Conservation (phyloP, 2,888 invertebrate genomes). For the Holacanthella duospinosa region DNA sequence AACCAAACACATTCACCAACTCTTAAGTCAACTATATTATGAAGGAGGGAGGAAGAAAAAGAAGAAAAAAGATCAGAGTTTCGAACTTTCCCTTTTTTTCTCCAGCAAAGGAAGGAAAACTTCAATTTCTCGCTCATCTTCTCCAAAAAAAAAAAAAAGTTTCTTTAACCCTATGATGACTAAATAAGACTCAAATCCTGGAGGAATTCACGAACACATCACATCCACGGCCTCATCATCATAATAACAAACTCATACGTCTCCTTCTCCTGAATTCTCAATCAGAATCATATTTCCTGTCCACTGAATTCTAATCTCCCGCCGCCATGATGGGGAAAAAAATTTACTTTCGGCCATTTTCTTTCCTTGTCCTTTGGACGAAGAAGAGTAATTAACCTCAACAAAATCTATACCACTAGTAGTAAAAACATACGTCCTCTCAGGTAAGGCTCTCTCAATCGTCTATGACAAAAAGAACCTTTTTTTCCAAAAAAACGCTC, state of each 20-base stretch:
- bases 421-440: too few species aligned
- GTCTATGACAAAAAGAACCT: too few species aligned
- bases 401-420: too few species aligned
- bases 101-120: background rate
- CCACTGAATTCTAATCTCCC: too few species aligned
- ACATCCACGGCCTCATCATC: background rate
- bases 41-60: background rate
- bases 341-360: too few species aligned
- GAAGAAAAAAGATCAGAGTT: background rate
- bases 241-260: background rate
- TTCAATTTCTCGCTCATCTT: background rate
- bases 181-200: background rate
- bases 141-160: background rate
- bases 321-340: background rate
- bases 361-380: too few species aligned
- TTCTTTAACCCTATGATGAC: background rate
- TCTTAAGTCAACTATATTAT: constrained; percentile 1
- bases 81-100: background rate
- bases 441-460: too few species aligned
- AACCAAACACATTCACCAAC: background rate
- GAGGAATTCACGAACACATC: too few species aligned
- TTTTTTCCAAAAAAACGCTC: too few species aligned
- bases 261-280: background rate
- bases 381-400: too few species aligned
- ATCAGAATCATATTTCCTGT: too few species aligned